Conservation (phyloP, 2,888 invertebrate species). For the Pollenia griseotomentosa region DNA sequence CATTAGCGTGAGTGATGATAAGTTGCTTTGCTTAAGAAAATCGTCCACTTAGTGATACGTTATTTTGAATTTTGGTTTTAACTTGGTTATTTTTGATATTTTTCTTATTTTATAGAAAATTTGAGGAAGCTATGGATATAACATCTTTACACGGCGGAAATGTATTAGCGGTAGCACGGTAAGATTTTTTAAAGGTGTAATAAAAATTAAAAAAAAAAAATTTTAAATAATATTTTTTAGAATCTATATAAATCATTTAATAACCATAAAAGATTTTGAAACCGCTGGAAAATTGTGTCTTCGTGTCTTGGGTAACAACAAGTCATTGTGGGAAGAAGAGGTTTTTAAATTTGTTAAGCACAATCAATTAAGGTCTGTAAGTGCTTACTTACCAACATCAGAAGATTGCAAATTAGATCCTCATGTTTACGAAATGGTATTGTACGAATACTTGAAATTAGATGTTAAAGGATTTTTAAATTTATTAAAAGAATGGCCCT, state of each 20-base stretch:
- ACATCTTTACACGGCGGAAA: conserved; percentile 88
- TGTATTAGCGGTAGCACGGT: conserved; percentile 81
- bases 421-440: conserved; percentile 96
- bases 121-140: conserved; percentile 93
- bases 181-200: conserved; percentile 28
- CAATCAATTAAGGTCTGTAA: conserved; percentile 91
- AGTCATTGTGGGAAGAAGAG: conserved; percentile 95
- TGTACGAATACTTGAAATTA: conserved; percentile 94
- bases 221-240: conserved; percentile 74
- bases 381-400: conserved; percentile 91
- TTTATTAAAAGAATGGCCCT: conserved; percentile 95
- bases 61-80: not conserved
- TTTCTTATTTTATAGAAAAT: conserved; percentile 85
- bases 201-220: not conserved
- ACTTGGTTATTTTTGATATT: too few relatives aligned
- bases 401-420: conserved; percentile 90
- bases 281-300: conserved; percentile 94
- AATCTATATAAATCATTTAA: conserved; percentile 92
- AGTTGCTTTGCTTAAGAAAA: too few relatives aligned
- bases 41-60: too few relatives aligned
- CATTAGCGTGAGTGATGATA: too few relatives aligned
- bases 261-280: conserved; percentile 89
- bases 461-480: conserved; percentile 92
- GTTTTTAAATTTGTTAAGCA: conserved; percentile 94
- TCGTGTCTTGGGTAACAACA: conserved; percentile 92